Percentiles rank a stretch among this genome's conserved stretches.
phyloP scores from a whole-genome alignment of 2,888 invertebrate species.

The Unio delphinus region DNA sequence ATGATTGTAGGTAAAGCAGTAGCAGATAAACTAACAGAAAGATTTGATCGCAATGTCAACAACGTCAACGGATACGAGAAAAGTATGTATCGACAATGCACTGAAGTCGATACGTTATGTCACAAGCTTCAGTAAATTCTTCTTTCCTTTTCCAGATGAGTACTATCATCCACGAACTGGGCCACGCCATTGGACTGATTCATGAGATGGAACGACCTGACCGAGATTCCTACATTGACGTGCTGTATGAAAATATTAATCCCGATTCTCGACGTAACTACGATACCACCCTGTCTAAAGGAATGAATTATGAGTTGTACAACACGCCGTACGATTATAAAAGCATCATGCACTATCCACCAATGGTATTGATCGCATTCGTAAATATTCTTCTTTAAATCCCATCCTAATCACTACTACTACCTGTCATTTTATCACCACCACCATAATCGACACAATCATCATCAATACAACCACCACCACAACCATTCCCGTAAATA shows the following conservation, averaged over 20 bases:
- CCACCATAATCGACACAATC: neutral
- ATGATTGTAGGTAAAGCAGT: too few relatives aligned
- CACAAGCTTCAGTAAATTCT: neutral
- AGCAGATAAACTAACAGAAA: too few relatives aligned
- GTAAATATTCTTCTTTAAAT: too few relatives aligned
- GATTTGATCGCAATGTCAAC: too few relatives aligned
- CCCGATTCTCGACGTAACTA: constrained; percentile 22
- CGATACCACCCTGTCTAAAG: constrained; percentile 17
- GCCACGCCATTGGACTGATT: constrained; percentile 41
- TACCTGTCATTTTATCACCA: too few relatives aligned
- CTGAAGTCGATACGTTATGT: too few relatives aligned
- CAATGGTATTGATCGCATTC: constrained; percentile 21
- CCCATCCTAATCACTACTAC: too few relatives aligned
- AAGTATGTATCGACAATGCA: too few relatives aligned
- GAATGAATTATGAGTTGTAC: constrained; percentile 16
- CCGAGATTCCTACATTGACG: constrained; percentile 33
- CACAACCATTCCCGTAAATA: too few relatives aligned
- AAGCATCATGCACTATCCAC: constrained; percentile 48
- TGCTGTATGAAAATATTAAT: constrained; percentile 33
- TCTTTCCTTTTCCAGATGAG: constrained; percentile 18
- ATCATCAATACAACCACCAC: neutral
- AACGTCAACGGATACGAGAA: too few relatives aligned
- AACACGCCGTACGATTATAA: constrained; percentile 42
- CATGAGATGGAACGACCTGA: constrained; percentile 41
- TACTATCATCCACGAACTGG: constrained; percentile 40